A percentile compares a stretch with the other conserved stretches of the same genome.
Evolutionary conservation across 1,140 invertebrate species (phyloP).

Genomic region (Drosophila ironensis): DNA sequence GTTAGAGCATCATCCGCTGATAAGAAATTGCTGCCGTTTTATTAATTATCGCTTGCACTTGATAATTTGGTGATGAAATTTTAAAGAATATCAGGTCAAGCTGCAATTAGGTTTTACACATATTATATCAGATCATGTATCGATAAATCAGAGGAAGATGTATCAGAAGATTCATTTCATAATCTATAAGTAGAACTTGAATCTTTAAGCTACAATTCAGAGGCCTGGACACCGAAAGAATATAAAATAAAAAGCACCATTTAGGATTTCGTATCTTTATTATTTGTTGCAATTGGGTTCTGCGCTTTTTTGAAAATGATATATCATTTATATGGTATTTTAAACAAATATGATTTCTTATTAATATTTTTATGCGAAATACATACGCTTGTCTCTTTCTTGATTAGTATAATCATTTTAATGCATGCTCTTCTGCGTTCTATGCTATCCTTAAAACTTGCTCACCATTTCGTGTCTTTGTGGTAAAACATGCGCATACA

Average conservation of each 20-base stretch:
- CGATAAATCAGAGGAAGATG: too few species aligned
- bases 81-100: too few species aligned
- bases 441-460: slow-evolving; percentile 56
- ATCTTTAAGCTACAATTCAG: too few species aligned
- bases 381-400: slow-evolving; percentile 39
- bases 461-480: slow-evolving; percentile 55
- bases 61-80: too few species aligned
- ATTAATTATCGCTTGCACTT: too few species aligned
- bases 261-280: slow-evolving; percentile 44
- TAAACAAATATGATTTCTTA: slow-evolving; percentile 58
- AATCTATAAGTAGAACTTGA: too few species aligned
- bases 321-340: slow-evolving; percentile 56
- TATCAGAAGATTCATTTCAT: too few species aligned
- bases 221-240: too few species aligned
- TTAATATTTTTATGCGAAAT: slow-evolving; percentile 51
- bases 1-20: too few species aligned
- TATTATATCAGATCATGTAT: too few species aligned
- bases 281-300: slow-evolving; percentile 52
- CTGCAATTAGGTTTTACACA: too few species aligned
- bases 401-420: slow-evolving; percentile 54
- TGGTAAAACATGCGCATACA: slow-evolving; percentile 73
- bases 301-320: slow-evolving; percentile 51
- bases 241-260: background rate
- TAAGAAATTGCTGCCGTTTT: too few species aligned
- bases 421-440: slow-evolving; percentile 22